Evolutionary conservation across 1,140 invertebrate genomes (phyloP).

Genomic region (Drosophila kanapiae): DNA sequence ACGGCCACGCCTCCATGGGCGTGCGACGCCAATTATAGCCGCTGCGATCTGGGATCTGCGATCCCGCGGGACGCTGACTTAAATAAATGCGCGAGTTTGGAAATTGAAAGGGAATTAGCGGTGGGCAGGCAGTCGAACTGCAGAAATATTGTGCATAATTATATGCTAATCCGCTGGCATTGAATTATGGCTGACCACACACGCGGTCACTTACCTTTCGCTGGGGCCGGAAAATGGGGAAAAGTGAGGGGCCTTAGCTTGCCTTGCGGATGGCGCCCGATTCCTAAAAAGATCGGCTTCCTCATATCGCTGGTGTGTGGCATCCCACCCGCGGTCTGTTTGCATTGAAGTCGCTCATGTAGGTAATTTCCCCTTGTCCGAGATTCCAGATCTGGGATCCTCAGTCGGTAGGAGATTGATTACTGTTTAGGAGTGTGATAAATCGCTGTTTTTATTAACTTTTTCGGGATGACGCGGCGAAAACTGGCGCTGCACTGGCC

Average conservation of each 20-base stretch:
- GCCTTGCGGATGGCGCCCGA: slow-evolving; percentile 22
- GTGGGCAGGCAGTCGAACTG: slow-evolving; percentile 41
- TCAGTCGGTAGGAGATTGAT: slow-evolving; percentile 67
- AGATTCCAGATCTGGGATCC: slow-evolving; percentile 5
- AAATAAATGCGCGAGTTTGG: slow-evolving; percentile 80
- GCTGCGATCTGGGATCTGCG: slow-evolving; percentile 14
- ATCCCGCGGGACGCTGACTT: slow-evolving; percentile 65
- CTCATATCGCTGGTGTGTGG: slow-evolving; percentile 15
- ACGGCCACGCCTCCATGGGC: slow-evolving; percentile 46
- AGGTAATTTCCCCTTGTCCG: slow-evolving; percentile 58
- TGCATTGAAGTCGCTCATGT: slow-evolving; percentile 75
- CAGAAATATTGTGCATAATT: slow-evolving; percentile 81
- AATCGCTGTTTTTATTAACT: slow-evolving; percentile 85
- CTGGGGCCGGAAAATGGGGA: not conserved
- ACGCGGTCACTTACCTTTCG: slow-evolving; percentile 35
- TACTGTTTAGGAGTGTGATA: slow-evolving; percentile 83
- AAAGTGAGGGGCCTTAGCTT: slow-evolving; percentile 2
- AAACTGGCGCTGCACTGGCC: slow-evolving; percentile 23
- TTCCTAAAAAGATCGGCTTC: slow-evolving; percentile 1
- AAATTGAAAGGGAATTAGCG: slow-evolving; percentile 80
- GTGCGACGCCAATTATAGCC: slow-evolving; percentile 74
- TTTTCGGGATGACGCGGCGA: slow-evolving; percentile 75
- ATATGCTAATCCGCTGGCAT: slow-evolving; percentile 70
- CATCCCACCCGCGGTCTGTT: slow-evolving; percentile 63
- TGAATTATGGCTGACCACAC: slow-evolving; percentile 57